Base-by-base conservation (phyloP, 2,888 invertebrate genomes). In the Athalia circularis region DNA sequence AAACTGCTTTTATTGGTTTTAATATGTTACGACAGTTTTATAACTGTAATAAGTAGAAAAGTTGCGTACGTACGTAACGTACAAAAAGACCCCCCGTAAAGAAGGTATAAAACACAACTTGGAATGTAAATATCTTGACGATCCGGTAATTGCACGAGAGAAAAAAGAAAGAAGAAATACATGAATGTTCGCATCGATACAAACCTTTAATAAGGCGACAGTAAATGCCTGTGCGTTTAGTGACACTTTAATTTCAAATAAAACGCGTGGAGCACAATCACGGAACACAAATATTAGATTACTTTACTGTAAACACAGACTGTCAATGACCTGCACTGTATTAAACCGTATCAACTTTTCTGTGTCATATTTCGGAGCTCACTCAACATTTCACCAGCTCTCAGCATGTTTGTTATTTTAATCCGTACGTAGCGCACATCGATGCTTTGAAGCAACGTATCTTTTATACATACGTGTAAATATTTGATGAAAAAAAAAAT, bases 11-110 rank as follows among this genome's bases (percentile, higher is more conserved):
- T 59, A 72, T 72, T 72, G 72, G 72, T 72, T 72, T 59, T 72
- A 72, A 72, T 72, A 72, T 72, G 72, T 72, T 72, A 72, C 72
- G 72, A 72, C 72, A 72, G 72, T 72, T 72, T 72, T 59, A 72
- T 72, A 59, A 72, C 59, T 15, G 47, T 72, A 57, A 72, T 72
- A 57, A 72, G 57, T 47, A 59, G 47, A 45, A 47, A 29, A 59
- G 57, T 72, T 59, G 13, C 43, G 45, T 72, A 72, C 15, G 59
- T 29, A 29, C 29, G 29, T 29, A 29, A 29, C 11, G 54, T 54
- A 68, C n/a, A 72, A 59, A 59, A 57, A 57, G 72, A 72, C 72
- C 72, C 72, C 72, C 72, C 72, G 57, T 48, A 11, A 9, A 72
- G 59, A 72, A 52, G 59, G 5, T 13, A 29, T 29, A 47, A 72